A percentile compares a stretch with the other conserved stretches of the same genome.
Conservation (phyloP, 2,113 vertebrate species). For the Sylvicapra grimmia region DNA sequence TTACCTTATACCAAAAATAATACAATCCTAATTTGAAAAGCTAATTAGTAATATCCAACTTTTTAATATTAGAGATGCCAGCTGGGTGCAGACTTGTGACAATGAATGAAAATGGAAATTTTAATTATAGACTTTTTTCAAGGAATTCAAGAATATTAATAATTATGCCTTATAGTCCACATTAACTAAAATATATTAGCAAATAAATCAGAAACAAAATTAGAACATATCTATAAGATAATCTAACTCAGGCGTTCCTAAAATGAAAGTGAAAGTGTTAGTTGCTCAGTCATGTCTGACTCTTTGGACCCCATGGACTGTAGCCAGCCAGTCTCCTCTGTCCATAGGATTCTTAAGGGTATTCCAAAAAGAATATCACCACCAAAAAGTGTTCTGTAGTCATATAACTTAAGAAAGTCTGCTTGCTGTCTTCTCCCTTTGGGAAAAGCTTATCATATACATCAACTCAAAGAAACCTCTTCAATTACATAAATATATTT, state of each 20-base stretch:
- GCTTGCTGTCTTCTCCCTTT: neutral
- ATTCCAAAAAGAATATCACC: neutral
- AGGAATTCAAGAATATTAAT: neutral
- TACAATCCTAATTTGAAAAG: constrained; percentile 26
- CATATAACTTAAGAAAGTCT: neutral
- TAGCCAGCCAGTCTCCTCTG: neutral
- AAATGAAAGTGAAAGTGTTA: neutral
- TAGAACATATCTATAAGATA: neutral
- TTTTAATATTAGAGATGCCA: constrained; percentile 40
- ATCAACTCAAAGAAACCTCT: neutral
- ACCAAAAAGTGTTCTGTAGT: neutral
- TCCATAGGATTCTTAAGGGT: neutral
- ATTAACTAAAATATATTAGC: neutral
- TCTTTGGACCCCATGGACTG: neutral
- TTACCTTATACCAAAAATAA: neutral
- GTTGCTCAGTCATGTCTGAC: neutral
- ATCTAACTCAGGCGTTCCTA: neutral
- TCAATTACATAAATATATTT: neutral
- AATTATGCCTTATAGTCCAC: neutral
- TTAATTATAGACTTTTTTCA: neutral
- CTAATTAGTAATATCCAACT: neutral
- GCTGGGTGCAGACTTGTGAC: neutral
- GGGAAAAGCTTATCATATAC: neutral
- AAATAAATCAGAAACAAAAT: neutral
- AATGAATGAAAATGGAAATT: constrained; percentile 4